These are phyloP conservation scores for Punctoribates punctum DNA, from an alignment of 2,888 invertebrate species.

Conservation along the genomic window DNA sequence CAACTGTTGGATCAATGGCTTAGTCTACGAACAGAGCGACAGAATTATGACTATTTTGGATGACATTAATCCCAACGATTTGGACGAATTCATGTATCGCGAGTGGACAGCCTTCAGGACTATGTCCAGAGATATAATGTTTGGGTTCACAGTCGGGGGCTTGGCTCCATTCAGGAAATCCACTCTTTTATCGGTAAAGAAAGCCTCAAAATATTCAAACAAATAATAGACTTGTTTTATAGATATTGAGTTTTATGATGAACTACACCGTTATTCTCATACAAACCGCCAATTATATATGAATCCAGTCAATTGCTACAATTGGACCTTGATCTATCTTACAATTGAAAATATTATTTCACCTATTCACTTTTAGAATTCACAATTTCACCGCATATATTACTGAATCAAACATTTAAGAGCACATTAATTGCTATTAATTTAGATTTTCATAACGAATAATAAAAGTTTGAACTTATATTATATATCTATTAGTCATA, in stretches of 20 bases:
- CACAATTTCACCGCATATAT: too few species aligned
- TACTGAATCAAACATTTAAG: too few species aligned
- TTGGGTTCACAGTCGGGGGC: conserved; percentile 11
- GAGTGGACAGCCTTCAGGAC: not conserved
- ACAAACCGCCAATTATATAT: conserved; percentile 10
- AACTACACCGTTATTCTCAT: conserved; percentile 15
- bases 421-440: too few species aligned
- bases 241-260: conserved; percentile 34
- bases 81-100: not conserved
- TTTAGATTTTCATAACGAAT: too few species aligned
- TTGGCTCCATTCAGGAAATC: not conserved
- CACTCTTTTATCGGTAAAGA: not conserved
- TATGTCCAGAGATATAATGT: not conserved
- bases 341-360: too few species aligned
- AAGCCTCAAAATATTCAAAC: not conserved
- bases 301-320: too few species aligned
- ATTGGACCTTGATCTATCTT: too few species aligned
- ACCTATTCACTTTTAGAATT: too few species aligned
- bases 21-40: conserved; percentile 8
- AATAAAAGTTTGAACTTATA: too few species aligned
- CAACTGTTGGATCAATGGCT: conserved; percentile 18
- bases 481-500: too few species aligned
- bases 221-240: not conserved
- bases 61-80: not conserved
- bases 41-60: not conserved